Percentiles rank a stretch among this genome's conserved stretches.
phyloP scores from a whole-genome alignment of 2,797 vertebrate genomes.

The Eutrigla gurnardus region DNA sequence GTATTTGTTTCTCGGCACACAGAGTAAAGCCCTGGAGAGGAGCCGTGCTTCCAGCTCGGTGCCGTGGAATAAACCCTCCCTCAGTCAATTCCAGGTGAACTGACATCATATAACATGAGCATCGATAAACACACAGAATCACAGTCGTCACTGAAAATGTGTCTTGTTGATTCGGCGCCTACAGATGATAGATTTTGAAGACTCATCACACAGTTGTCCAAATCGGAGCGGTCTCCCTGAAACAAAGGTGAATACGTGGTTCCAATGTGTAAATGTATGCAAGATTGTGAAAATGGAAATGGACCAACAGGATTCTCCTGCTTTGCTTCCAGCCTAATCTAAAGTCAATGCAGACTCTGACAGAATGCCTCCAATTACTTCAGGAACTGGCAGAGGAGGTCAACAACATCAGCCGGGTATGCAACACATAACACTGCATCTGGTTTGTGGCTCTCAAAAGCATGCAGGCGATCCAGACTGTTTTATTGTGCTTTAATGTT shows the following conservation, averaged over 20 bases:
- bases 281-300: background rate
- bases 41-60: background rate
- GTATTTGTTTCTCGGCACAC: background rate
- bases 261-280: no score
- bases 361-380: slow-evolving; percentile 12
- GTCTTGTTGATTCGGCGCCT: background rate
- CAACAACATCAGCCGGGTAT: slow-evolving; percentile 3
- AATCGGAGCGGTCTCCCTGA: fast-evolving
- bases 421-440: background rate
- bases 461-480: no score
- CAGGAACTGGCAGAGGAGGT: slow-evolving; percentile 24
- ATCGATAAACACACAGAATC: background rate
- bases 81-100: slow-evolving; percentile 6
- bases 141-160: background rate
- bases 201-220: background rate
- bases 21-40: background rate
- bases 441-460: background rate
- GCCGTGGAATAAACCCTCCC: slow-evolving; percentile 2
- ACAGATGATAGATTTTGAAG: background rate
- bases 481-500: background rate
- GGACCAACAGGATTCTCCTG: background rate
- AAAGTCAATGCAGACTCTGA: background rate
- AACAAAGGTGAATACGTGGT: background rate
- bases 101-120: background rate
- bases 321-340: slow-evolving; percentile 7